Base-by-base conservation (phyloP, 2,888 invertebrate genomes). In the Campaea margaritaria region DNA sequence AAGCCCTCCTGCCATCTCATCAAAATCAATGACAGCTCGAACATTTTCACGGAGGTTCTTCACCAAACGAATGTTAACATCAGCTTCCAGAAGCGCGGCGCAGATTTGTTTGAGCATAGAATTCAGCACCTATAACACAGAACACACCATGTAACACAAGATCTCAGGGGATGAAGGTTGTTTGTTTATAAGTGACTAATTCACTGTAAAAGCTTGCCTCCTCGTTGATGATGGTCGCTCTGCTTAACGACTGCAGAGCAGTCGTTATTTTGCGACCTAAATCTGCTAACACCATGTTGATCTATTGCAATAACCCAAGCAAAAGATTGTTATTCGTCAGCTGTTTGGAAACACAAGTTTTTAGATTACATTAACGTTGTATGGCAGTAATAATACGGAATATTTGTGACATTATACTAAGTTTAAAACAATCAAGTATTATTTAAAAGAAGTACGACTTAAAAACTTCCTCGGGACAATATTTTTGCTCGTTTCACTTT, bases 91-190 rank as follows among this genome's bases (percentile, higher is more conserved):
- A 61, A 99, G 93, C 14, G 99, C 99, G 62, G 97, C 96, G 86
- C 99, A 99, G 82, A 99, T 98, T 91, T 99, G 99, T 91, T 99
- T 99, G 52, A 99, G 95, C 98, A 99, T 99, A 89, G 98, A 96
- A 95, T 99, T 98, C 73, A 99, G 93, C 67, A 99, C 99, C 97
- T 98, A 55, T 0, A 62, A 64, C 41, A 21, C 43, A 51, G 3
- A 39, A 21, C 44, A 51, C 16, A 31, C 34, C 2, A 39, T 28
- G 5, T 21, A 27, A 38, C 9, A 31, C 46, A 48, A 45, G 1
- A 21, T 9, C 8, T 21, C 14, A 16, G 15, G 5, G n/a, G 14
- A 13, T 9, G 8, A 39, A 13, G 11, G n/a, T 14, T 43, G n/a
- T 27, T n/a, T 31, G 16, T 27, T n/a, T 31, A 13, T 44, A 5